These are phyloP conservation scores for Microtus montanus DNA, from an alignment of 2,113 vertebrate species.

Conservation along the genomic window DNA sequence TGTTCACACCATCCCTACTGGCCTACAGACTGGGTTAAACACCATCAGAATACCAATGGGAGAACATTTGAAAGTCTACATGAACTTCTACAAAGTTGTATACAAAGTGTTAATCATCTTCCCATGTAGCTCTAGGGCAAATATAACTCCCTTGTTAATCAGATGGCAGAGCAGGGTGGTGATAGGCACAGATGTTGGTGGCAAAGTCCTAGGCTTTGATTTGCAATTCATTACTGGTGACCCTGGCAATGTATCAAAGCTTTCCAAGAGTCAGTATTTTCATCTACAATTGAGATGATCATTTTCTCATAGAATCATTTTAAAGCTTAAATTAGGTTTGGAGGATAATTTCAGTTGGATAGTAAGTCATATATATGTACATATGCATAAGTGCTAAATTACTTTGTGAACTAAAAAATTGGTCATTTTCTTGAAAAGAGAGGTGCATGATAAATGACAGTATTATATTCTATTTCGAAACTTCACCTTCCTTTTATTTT, in stretches of 20 bases:
- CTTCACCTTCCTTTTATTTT: not conserved
- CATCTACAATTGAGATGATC: not conserved
- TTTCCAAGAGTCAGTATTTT: not conserved
- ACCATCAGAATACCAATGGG: not conserved
- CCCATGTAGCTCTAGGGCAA: not conserved
- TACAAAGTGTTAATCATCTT: not conserved
- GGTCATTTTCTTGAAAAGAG: not conserved
- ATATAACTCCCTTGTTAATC: not conserved
- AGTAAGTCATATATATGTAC: not conserved
- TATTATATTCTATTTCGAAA: not conserved
- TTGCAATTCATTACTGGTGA: not conserved
- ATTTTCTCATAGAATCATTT: not conserved
- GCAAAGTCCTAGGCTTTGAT: not conserved
- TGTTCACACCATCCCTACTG: no score
- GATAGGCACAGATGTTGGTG: not conserved
- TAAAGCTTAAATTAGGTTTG: not conserved
- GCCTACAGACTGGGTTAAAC: not conserved
- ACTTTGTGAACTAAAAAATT: conserved; percentile 6
- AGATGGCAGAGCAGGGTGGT: fast-evolving
- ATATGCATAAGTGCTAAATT: not conserved
- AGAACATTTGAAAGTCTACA: not conserved
- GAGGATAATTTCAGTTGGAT: not conserved
- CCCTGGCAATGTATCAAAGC: not conserved
- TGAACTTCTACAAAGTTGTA: not conserved
- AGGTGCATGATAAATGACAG: not conserved